phyloP scores from a whole-genome alignment of 2,797 vertebrate species.

The Rhinichthys osculus region DNA sequence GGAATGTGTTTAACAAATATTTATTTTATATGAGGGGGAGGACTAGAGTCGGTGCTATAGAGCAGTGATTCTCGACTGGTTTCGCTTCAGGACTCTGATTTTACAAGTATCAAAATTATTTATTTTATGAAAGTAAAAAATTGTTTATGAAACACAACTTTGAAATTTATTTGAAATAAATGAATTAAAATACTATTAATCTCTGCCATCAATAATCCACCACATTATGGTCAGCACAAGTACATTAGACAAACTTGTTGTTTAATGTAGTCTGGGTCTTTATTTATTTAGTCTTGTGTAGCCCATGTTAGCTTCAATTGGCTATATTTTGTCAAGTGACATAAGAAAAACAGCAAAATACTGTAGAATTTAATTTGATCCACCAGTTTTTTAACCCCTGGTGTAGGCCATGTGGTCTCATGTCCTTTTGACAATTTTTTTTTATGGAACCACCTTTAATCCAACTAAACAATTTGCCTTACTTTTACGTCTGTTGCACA shows the following conservation, averaged over 20 bases:
- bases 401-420: background rate
- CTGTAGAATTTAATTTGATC: background rate
- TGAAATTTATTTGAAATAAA: background rate
- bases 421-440: background rate
- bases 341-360: background rate
- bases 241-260: background rate
- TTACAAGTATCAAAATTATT: background rate
- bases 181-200: background rate
- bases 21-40: constrained; percentile 45
- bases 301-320: background rate
- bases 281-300: background rate
- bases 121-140: background rate
- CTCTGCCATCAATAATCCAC: background rate
- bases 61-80: constrained; percentile 15
- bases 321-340: background rate
- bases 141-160: background rate
- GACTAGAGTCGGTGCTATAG: background rate
- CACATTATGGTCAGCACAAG: background rate
- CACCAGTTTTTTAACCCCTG: background rate
- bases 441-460: background rate
- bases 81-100: background rate
- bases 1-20: constrained; percentile 54
- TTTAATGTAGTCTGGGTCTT: background rate
- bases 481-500: background rate
- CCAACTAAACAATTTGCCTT: background rate